Evolutionary conservation across 2,113 vertebrate species (phyloP), one percentile per base, ranked within the genome.

Genomic region (Sylvilagus bachmani): DNA sequence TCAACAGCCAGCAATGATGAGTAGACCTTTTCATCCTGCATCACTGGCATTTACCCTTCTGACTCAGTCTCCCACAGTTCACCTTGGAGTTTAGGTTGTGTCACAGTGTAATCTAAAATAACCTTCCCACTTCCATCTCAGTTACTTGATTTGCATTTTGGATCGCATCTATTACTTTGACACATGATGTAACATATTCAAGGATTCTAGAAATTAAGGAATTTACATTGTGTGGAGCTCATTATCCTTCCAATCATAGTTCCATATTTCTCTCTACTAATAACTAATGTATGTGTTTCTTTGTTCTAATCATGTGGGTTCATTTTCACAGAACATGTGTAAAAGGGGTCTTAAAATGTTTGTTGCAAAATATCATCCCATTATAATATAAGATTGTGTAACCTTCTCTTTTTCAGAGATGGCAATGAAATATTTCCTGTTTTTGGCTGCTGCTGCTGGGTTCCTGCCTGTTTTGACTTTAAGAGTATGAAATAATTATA

Each of bases 321-420:
- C 53, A 25, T 73, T 86, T 73, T 84, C 2, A 81, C 13, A 10
- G 70, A 66, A 21, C 19, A 67, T 27, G 36, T 51, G 9, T 58
- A 78, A 80, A 84, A 27, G 21, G 25, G 7, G 5, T 61, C 91
- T 61, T 4, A n/a, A 80, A 83, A 77, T 2, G 11, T 24, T 86
- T 86, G 62, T 53, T 55, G 74, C 5, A 83, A 89, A 88, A 79
- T 2, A 51, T 71, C 53, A 44, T 78, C 13, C 3, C 5, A 44
- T 33, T 6, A 44, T 79, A 66, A 66, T 25, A 25, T 89, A 83
- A 95, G 88, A 19, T 69, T 79, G 2, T 74, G 7, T 89, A 64
- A 8, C 38, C 75, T 94, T 58, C 91, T 73, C 85, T 25, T 95
- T 95, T 93, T 70, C 55, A 96, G 95, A 33, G 5, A 90, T 90